Evolutionary conservation across 2,888 invertebrate species (phyloP), one percentile per base, ranked within the genome.

Genomic region (Lutraria lutraria): DNA sequence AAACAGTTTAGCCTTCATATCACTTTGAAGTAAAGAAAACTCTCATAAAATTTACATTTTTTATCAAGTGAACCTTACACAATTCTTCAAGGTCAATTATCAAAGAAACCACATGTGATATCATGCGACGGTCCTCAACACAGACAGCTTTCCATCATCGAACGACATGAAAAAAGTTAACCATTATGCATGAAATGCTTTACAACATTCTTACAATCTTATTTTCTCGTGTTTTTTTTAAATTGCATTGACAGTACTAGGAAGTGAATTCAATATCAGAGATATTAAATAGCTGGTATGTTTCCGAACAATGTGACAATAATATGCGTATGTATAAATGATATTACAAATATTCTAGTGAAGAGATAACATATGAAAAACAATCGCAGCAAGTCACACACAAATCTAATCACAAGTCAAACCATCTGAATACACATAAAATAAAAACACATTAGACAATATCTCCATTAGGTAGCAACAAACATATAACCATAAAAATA

Each of bases 341-440:
- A 68, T 68, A 68, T 68, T 2, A 68, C 63, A 68, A 68, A 68
- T 68, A 68, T 68, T 68, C 63, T 25, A 25, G 25, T 25, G 25
- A 56, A 68, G 25, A 25, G 60, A 60, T 60, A 60, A 16, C 21
- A n/a, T 25, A 68, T 25, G 63, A 12, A 12, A 68, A 68, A 68
- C 63, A 25, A 68, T 68, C 25, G 63, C 63, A 68, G 25, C 63
- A 68, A 68, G n/a, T 25, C n/a, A 68, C n/a, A 68, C 25, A 68
- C 63, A 25, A 12, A n/a, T 68, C 63, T 68, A 68, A 56, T 12
- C 56, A 68, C 63, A 68, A 25, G 21, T 13, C n/a, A 21, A 25
- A 68, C n/a, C 25, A 68, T 68, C 21, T n/a, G n/a, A 68, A 68
- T 25, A 68, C n/a, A 68, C 25, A 25, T 25, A 25, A 63, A 1